A percentile compares a stretch with the other conserved stretches of the same genome.
Evolutionary conservation across 1,140 invertebrate genomes (phyloP).

Genomic region (Orussus abietinus): DNA sequence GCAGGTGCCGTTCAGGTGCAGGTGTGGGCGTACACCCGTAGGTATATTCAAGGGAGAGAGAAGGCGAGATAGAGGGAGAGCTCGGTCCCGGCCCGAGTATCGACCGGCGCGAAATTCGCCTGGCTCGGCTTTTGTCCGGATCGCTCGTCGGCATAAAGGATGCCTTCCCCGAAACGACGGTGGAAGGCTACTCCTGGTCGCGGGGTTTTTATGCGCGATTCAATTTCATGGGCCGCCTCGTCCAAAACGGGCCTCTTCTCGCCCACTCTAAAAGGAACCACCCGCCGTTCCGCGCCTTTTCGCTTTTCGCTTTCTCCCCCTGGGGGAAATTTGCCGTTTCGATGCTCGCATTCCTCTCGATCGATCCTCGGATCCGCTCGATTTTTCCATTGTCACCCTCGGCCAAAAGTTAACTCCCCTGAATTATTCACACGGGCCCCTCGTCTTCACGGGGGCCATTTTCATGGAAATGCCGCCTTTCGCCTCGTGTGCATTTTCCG

Average conservation of each 20-base stretch:
- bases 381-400: too few species aligned
- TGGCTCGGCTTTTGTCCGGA: constrained; percentile 6
- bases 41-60: too few species aligned
- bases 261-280: not conserved
- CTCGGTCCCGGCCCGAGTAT: constrained; percentile 3
- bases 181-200: constrained; percentile 10
- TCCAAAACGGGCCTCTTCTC: constrained; percentile 19
- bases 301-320: not conserved
- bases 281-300: not conserved
- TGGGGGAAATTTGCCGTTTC: too few species aligned
- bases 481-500: too few species aligned
- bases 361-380: too few species aligned
- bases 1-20: too few species aligned
- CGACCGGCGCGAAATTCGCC: constrained; percentile 28
- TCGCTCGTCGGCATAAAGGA: constrained; percentile 10
- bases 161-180: not conserved
- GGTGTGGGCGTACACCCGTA: too few species aligned
- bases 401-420: too few species aligned
- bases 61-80: not conserved
- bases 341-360: too few species aligned
- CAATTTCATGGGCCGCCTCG: constrained; percentile 34
- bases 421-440: too few species aligned
- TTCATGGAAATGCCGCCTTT: too few species aligned
- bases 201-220: constrained; percentile 32
- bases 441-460: too few species aligned